Percentiles rank a stretch among this genome's conserved stretches.
Evolutionary conservation across 2,797 vertebrate genomes (phyloP).

Genomic region (Gallinago nigripennis): DNA sequence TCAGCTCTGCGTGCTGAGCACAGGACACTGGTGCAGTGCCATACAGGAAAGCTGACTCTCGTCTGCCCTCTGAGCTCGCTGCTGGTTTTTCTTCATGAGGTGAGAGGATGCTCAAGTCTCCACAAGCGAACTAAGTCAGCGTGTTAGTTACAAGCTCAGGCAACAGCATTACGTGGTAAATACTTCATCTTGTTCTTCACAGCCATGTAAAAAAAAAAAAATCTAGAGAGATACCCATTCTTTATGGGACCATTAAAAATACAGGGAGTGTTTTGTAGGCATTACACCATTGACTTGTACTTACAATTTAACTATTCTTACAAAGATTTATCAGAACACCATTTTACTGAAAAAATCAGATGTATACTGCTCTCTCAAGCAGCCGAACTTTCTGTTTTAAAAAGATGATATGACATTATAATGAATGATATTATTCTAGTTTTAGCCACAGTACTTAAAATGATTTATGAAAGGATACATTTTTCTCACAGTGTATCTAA

Average conservation of each 20-base stretch:
- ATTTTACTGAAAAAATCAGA: neutral
- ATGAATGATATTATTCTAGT: neutral
- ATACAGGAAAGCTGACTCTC: neutral
- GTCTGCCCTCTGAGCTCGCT: fast-evolving
- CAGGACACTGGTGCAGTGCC: neutral
- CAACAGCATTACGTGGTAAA: neutral
- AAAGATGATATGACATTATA: neutral
- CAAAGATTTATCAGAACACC: neutral
- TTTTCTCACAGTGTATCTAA: neutral
- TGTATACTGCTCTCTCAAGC: neutral
- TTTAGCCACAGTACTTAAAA: neutral
- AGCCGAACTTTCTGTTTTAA: neutral
- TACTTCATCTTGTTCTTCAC: neutral
- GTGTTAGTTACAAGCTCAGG: neutral
- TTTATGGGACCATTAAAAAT: neutral
- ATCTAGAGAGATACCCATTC: neutral
- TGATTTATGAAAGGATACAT: neutral
- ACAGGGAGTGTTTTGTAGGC: neutral
- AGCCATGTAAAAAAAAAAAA: neutral
- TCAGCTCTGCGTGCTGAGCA: fast-evolving
- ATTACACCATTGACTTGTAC: neutral
- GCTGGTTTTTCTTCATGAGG: neutral
- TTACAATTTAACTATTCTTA: neutral
- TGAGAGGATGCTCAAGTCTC: neutral
- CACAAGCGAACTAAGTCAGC: neutral